Base-by-base conservation (phyloP, 2,888 invertebrate genomes). In the Seladonia tumulorum region DNA sequence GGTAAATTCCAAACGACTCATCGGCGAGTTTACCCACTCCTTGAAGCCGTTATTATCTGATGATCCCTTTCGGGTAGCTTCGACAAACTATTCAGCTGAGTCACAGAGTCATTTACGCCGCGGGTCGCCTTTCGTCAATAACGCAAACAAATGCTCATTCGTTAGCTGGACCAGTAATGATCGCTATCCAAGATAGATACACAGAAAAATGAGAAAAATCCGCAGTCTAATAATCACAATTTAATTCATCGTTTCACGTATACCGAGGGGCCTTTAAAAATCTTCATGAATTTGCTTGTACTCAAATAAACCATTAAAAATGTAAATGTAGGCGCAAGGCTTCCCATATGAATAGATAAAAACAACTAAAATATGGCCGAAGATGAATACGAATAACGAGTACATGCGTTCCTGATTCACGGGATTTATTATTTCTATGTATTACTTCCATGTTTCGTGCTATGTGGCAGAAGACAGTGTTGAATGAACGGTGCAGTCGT, bases 11-110 rank as follows among this genome's bases (percentile, higher is more conserved):
- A 49, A 47, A 16, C 66, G 35, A 60, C 57, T 78, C 72, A 73
- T 75, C 66, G 39, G 18, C 5, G 22, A 57, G 76, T 83, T 83
- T 85, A 76, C 76, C 57, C 79, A 68, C 66, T 79, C 79, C 73
- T 68, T 71, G 49, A 60, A 57, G 76, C 49, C 70, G 35, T 49
- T 60, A 60, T 63, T 79, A 83, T 42, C 22, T 18, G 22, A 25
- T 53, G n/a, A 72, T 85, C 47, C 68, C 71, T 66, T 76, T 45
- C n/a, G 14, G 14, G 12, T 14, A 12, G 18, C 47, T 39, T 72
- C 66, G 0, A 68, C 12, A 14, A 57, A 71, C 49, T 78, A 53
- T 63, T 75, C 71, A 35, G 70, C 22, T 14, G 39, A 42, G 42
- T 68, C 68, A 39, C 35, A 35, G 18, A 35, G 29, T 66, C 39